Evolutionary conservation across 2,113 vertebrate genomes (phyloP), one percentile per base, ranked within the genome.

Genomic region (Micronycteris hirsuta): DNA sequence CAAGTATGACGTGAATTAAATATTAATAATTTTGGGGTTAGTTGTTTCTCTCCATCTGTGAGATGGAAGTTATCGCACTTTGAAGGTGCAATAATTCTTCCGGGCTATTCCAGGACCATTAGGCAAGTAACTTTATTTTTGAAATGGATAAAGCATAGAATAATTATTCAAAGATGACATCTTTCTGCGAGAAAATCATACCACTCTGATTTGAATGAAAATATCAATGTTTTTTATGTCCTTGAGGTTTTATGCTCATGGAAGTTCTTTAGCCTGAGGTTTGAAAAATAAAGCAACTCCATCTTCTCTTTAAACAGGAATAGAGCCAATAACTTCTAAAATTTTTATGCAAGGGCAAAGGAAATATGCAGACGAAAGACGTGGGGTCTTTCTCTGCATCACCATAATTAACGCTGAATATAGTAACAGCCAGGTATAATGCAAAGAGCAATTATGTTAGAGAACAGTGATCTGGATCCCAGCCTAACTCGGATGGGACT

Each of bases 81-180:
- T 84, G 56, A 78, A 96, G 65, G 10, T 85, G 49, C 26, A 95
- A 31, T 91, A 85, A 89, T 94, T 94, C 74, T 87, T 68, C 26
- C n/a, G 58, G 68, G 15, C 58, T 93, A 52, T 67, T 78, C 33
- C 54, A 56, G 19, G 43, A 86, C 12, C 38, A 68, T 63, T 47
- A 80, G 22, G 19, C 26, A 80, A 70, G 12, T 54, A 81, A 83
- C 17, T 86, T 94, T 84, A 70, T 45, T 94, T 91, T 88, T 88
- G 16, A 92, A 86, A 91, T 41, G 20, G 33, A 43, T 12, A 38
- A 92, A 80, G 43, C 26, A 92, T 15, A 85, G 58, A 86, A 89
- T 41, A 91, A 89, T 83, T 95, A 82, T 56, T 83, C 38, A 83
- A 63, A 86, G 33, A 91, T 68, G 9, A n/a, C 28, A 6, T 74